These are phyloP conservation scores for Dysidea cf. avara DNA, from an alignment of 37 sponge, comb jelly and placozoan genomes.

Conservation along the genomic window DNA sequence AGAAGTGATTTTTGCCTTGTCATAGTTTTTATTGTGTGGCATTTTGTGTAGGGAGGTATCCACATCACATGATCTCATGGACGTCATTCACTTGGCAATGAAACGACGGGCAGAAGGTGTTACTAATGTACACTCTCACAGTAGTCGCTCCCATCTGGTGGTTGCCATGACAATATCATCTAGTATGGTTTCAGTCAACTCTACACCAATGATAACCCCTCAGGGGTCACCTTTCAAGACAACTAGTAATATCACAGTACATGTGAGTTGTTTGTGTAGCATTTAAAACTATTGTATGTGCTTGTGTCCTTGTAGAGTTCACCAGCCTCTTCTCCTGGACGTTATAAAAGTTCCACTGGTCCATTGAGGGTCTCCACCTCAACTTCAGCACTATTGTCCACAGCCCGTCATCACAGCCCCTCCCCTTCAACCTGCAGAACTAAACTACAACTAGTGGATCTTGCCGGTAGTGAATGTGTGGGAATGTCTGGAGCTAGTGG, in stretches of 20 bases:
- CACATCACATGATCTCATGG: slow-evolving; percentile 20
- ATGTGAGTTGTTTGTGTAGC: background rate
- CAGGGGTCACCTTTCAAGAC: background rate
- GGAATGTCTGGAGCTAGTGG: slow-evolving; percentile 68
- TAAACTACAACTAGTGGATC: slow-evolving; percentile 77
- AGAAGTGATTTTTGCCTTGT: too few species aligned
- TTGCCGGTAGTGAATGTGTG: slow-evolving; percentile 77
- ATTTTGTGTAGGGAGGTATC: background rate
- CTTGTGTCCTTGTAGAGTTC: too few species aligned
- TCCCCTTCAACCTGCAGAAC: slow-evolving; percentile 13
- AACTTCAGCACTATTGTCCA: background rate
- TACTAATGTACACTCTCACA: slow-evolving; percentile 57
- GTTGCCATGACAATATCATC: slow-evolving; percentile 48
- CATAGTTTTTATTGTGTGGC: too few species aligned
- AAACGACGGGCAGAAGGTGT: slow-evolving; percentile 38
- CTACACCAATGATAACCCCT: slow-evolving; percentile 21
- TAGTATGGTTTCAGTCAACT: background rate
- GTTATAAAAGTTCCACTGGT: too few species aligned
- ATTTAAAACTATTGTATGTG: too few species aligned
- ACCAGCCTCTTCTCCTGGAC: too few species aligned
- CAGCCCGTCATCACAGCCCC: background rate
- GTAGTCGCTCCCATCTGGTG: slow-evolving; percentile 71
- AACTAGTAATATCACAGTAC: background rate
- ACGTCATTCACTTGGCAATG: slow-evolving; percentile 30
- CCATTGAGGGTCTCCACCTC: too few species aligned